Evolutionary conservation across 1,140 invertebrate species (phyloP).

Genomic region (Trachymyrmex septentrionalis): DNA sequence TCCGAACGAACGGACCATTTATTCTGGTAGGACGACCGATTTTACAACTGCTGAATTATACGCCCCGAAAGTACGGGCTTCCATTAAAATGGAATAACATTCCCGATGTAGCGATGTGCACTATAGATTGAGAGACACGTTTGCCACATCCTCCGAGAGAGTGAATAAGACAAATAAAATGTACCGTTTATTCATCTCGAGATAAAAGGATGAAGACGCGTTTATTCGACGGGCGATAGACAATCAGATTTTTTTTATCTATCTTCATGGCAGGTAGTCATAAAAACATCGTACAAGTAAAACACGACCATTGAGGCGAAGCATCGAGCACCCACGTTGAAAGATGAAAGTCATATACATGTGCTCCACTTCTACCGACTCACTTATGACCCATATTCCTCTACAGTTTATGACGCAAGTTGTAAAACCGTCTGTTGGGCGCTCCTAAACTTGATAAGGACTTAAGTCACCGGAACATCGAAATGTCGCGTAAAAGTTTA

Average conservation of each 20-base stretch:
- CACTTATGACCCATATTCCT: slow-evolving; percentile 40
- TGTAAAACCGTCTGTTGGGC: slow-evolving; percentile 61
- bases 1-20: slow-evolving; percentile 9
- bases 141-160: background rate
- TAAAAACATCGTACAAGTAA: slow-evolving; percentile 47
- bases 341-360: slow-evolving; percentile 43
- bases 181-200: background rate
- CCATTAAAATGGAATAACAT: slow-evolving; percentile 39
- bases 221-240: slow-evolving; percentile 8
- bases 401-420: slow-evolving; percentile 50
- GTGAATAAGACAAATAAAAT: slow-evolving; percentile 5
- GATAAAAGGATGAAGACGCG: background rate
- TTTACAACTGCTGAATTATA: slow-evolving; percentile 29
- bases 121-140: background rate
- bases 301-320: background rate
- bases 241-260: slow-evolving; percentile 54
- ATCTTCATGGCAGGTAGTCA: background rate
- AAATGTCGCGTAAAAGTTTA: slow-evolving; percentile 64
- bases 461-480: slow-evolving; percentile 50
- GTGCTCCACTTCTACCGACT: slow-evolving; percentile 46
- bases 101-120: background rate
- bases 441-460: slow-evolving; percentile 54
- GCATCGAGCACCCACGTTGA: background rate
- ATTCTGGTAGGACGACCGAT: slow-evolving; percentile 27
- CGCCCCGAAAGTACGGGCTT: background rate